phyloP scores from a whole-genome alignment of 2,888 invertebrate genomes.

The Dicroscelio sp. region DNA sequence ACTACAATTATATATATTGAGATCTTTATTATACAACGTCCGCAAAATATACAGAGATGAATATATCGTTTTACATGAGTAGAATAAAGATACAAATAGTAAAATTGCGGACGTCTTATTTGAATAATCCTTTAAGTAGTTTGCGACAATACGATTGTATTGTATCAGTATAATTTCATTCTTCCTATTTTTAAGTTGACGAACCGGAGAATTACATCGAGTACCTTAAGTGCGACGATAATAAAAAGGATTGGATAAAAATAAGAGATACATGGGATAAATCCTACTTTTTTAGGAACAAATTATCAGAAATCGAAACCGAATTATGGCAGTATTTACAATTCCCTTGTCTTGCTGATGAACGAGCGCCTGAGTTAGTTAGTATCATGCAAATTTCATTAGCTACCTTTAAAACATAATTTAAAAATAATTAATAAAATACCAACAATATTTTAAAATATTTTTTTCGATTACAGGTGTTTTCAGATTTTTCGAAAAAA shows the following conservation, averaged over 20 bases:
- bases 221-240: not conserved
- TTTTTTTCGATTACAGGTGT: not conserved
- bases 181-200: too few species aligned
- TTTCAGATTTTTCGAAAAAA: conserved; percentile 25
- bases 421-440: not conserved
- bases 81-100: too few species aligned
- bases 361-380: not conserved
- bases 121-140: too few species aligned
- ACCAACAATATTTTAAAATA: not conserved
- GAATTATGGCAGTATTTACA: conserved; percentile 5
- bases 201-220: not conserved
- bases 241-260: not conserved
- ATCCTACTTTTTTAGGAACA: not conserved
- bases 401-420: not conserved
- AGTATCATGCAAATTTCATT: not conserved
- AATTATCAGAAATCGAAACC: not conserved
- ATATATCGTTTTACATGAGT: too few species aligned
- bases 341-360: conserved; percentile 31
- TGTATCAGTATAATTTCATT: too few species aligned
- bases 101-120: too few species aligned
- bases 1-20: too few species aligned
- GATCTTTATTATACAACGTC: too few species aligned
- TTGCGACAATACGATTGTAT: too few species aligned
- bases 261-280: not conserved
- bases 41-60: too few species aligned